Percentiles rank a stretch among this genome's conserved stretches.
phyloP scores from a whole-genome alignment of 2,797 vertebrate genomes.

The Phataginus tetradactyla region DNA sequence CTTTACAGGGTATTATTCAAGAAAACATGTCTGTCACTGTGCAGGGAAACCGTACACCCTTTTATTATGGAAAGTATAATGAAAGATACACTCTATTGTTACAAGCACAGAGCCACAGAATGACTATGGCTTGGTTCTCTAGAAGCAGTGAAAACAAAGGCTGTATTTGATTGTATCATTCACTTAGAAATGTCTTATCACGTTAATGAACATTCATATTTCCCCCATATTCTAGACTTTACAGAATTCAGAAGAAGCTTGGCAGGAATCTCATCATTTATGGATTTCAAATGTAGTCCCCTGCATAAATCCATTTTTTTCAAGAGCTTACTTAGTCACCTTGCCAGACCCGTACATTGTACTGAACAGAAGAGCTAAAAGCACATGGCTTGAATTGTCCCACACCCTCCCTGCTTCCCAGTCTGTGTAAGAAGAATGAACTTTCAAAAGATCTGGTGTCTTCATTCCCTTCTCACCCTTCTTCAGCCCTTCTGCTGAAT shows the following conservation, averaged over 20 bases:
- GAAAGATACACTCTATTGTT: constrained; percentile 46
- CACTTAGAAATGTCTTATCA: not conserved
- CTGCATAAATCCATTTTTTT: not conserved
- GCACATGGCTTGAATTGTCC: not conserved
- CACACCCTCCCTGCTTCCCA: not conserved
- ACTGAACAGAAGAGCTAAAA: not conserved
- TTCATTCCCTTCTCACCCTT: not conserved
- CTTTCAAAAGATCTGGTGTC: not conserved
- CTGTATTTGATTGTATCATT: constrained; percentile 54
- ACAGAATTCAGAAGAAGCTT: constrained; percentile 35
- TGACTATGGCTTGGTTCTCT: not conserved
- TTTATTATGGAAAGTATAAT: constrained; percentile 58
- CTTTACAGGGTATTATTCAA: constrained; percentile 83
- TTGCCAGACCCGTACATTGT: not conserved
- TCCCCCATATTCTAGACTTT: not conserved
- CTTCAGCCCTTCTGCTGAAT: not conserved
- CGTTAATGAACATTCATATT: constrained; percentile 15
- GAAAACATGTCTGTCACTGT: constrained; percentile 72
- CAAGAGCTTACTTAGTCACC: not conserved
- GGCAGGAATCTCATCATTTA: constrained; percentile 25
- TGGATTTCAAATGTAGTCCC: constrained; percentile 9
- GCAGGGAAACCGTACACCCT: constrained; percentile 46
- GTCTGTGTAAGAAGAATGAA: not conserved
- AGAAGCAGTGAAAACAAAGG: constrained; percentile 76
- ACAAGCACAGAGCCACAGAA: constrained; percentile 54